Conservation (phyloP, 2,113 vertebrate species). For the Cephalopholis sonnerati region DNA sequence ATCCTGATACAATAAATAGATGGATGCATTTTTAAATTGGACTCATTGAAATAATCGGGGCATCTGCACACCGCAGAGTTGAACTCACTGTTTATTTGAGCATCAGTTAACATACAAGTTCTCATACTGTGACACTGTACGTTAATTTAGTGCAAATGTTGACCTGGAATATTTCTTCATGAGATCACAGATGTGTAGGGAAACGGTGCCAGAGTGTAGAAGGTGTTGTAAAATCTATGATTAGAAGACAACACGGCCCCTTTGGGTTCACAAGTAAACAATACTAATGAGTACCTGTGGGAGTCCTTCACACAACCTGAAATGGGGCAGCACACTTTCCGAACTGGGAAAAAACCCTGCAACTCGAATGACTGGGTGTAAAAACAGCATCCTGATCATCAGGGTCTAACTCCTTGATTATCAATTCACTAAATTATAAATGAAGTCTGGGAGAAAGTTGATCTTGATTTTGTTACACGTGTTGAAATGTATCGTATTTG, state of each 20-base stretch:
- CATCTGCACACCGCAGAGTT: conserved; percentile 2
- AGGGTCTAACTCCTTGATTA: conserved; percentile 24
- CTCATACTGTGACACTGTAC: not conserved
- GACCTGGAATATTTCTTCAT: conserved; percentile 55
- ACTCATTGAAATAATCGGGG: not conserved
- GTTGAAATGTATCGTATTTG: not conserved
- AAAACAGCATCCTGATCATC: conserved; percentile 23
- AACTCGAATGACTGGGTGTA: conserved; percentile 16
- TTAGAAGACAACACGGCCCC: conserved; percentile 67
- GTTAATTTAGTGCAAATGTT: conserved; percentile 21
- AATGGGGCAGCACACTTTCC: conserved; percentile 63
- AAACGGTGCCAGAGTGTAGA: conserved; percentile 37
- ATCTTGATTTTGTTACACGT: not conserved
- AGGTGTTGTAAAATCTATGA: conserved; percentile 69
- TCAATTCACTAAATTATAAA: conserved; percentile 42
- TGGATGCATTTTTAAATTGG: conserved; percentile 4
- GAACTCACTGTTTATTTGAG: conserved; percentile 5
- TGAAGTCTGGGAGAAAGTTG: conserved; percentile 16
- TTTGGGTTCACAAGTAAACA: conserved; percentile 71
- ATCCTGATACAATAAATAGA: not conserved
- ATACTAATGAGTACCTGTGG: conserved; percentile 78
- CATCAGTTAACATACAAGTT: not conserved
- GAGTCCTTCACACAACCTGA: conserved; percentile 69
- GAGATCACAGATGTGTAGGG: conserved; percentile 59
- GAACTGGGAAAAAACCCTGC: conserved; percentile 41